Evolutionary conservation across 2,113 vertebrate genomes (phyloP).

Genomic region (Notothenia coriiceps): DNA sequence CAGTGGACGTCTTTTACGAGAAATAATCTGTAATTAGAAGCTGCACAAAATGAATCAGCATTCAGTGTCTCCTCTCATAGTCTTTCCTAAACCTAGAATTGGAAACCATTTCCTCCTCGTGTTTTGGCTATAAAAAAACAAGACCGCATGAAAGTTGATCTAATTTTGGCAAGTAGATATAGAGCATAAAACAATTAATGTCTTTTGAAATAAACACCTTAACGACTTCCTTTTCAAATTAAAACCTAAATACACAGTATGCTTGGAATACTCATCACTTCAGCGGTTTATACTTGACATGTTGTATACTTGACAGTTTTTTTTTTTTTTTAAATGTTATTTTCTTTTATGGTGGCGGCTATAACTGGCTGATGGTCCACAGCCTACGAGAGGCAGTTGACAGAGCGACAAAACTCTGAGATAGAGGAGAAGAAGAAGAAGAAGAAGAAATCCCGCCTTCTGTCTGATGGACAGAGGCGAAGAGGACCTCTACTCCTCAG

Average conservation of each 20-base stretch:
- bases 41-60: slow-evolving; percentile 63
- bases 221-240: slow-evolving; percentile 70
- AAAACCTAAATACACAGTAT: slow-evolving; percentile 73
- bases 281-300: slow-evolving; percentile 73
- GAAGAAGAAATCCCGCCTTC: slow-evolving; percentile 43
- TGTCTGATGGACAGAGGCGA: slow-evolving; percentile 38
- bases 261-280: slow-evolving; percentile 80
- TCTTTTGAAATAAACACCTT: slow-evolving; percentile 76
- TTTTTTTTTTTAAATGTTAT: slow-evolving; percentile 55
- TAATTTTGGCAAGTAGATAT: slow-evolving; percentile 90
- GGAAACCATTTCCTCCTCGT: slow-evolving; percentile 61
- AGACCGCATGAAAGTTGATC: slow-evolving; percentile 85
- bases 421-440: slow-evolving; percentile 61
- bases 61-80: slow-evolving; percentile 48
- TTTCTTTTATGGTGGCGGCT: slow-evolving; percentile 73
- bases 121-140: slow-evolving; percentile 86
- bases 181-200: slow-evolving; percentile 84
- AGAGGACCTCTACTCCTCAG: slow-evolving; percentile 55
- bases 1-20: slow-evolving; percentile 59
- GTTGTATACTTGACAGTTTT: slow-evolving; percentile 66
- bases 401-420: slow-evolving; percentile 52
- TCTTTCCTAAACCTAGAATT: slow-evolving; percentile 63
- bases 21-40: slow-evolving; percentile 53
- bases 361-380: slow-evolving; percentile 69
- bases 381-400: slow-evolving; percentile 64